A percentile compares a stretch with the other conserved stretches of the same genome.
phyloP scores from a whole-genome alignment of 2,113 vertebrate genomes.

The Tyrannus savana region DNA sequence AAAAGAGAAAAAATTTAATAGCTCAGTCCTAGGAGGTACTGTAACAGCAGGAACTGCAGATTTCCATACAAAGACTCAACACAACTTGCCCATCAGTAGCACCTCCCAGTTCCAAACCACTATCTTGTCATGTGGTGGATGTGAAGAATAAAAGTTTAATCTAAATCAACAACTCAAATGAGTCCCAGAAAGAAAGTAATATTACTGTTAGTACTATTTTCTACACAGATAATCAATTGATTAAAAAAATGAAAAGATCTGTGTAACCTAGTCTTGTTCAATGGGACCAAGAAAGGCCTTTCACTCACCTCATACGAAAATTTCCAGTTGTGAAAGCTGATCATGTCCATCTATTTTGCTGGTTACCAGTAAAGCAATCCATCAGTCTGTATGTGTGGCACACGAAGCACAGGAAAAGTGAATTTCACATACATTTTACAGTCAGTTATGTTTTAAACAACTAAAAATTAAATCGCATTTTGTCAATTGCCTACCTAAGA shows the following conservation, averaged over 20 bases:
- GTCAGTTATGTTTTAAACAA: constrained; percentile 28
- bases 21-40: background rate
- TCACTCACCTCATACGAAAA: background rate
- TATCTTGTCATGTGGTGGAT: background rate
- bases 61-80: background rate
- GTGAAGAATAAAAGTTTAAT: background rate
- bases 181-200: background rate
- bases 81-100: background rate
- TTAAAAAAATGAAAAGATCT: background rate
- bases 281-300: background rate
- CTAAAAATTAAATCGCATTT: constrained; percentile 41
- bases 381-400: constrained; percentile 14
- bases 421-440: constrained; percentile 31
- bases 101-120: background rate
- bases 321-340: constrained; percentile 12
- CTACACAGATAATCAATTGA: background rate
- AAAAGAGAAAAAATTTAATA: background rate
- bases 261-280: background rate
- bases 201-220: background rate
- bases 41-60: background rate
- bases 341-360: constrained; percentile 7
- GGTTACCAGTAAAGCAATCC: constrained; percentile 30
- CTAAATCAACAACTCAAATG: background rate
- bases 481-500: constrained; percentile 11
- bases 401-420: constrained; percentile 22